A percentile compares a stretch with the other conserved stretches of the same genome.
Evolutionary conservation across 2,113 vertebrate genomes (phyloP).

Genomic region (Mustelus asterias): DNA sequence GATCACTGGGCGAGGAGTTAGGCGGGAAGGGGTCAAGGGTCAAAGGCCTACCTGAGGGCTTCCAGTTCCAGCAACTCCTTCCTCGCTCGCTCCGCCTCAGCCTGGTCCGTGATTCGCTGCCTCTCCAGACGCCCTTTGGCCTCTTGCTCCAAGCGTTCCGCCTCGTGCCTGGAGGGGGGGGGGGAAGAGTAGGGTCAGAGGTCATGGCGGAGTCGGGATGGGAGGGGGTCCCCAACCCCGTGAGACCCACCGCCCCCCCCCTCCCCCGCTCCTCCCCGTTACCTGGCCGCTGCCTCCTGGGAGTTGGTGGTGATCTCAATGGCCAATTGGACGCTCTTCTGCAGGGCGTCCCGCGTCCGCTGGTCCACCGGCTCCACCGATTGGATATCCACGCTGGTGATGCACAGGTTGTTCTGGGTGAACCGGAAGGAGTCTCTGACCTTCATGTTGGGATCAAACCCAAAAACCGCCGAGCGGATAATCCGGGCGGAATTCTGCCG

Average conservation of each 20-base stretch:
- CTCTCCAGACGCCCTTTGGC: slow-evolving; percentile 75
- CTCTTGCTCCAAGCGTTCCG: slow-evolving; percentile 80
- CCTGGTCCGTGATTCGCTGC: slow-evolving; percentile 79
- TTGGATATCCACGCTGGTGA: slow-evolving; percentile 85
- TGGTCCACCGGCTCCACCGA: slow-evolving; percentile 85
- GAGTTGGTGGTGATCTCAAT: slow-evolving; percentile 92
- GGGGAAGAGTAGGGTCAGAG: background rate
- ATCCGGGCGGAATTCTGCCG: slow-evolving; percentile 84
- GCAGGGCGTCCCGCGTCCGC: slow-evolving; percentile 73
- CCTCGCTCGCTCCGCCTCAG: slow-evolving; percentile 67
- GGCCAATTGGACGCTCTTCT: slow-evolving; percentile 84
- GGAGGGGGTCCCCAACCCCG: background rate
- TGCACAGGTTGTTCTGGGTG: slow-evolving; percentile 69
- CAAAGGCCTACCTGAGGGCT: slow-evolving; percentile 65
- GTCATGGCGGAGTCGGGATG: too few species aligned
- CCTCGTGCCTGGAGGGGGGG: slow-evolving; percentile 50
- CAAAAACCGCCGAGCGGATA: slow-evolving; percentile 79
- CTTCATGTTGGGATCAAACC: slow-evolving; percentile 65
- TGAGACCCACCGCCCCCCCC: background rate
- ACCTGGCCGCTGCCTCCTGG: slow-evolving; percentile 80
- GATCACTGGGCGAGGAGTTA: too few species aligned
- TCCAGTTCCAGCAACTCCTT: slow-evolving; percentile 80
- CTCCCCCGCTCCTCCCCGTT: background rate
- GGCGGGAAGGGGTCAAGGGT: background rate
- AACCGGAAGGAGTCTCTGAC: slow-evolving; percentile 61